Evolutionary conservation across 2,113 vertebrate species (phyloP), one percentile per base, ranked within the genome.

Genomic region (Colaptes auratus): DNA sequence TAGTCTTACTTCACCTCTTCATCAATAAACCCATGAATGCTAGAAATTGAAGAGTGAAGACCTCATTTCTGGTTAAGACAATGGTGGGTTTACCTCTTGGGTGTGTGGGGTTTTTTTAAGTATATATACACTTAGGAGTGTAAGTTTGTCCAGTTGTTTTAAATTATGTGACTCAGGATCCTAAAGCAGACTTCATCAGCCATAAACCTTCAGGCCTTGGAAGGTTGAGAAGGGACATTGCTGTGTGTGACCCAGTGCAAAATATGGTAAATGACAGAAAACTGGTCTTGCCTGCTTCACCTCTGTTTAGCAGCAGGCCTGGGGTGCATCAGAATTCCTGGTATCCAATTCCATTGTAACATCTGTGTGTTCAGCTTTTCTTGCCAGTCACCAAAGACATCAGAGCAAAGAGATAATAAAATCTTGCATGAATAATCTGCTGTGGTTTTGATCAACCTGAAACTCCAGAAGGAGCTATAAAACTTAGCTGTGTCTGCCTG

Each of bases 251-350:
- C 7, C 30, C 21, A 11, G 3, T 42, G 21, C 81, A 75, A 71
- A 58, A n/a, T 72, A 25, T 69, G 48, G n/a, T 72, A 36, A 15
- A 1, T 91, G 12, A 56, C 52, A 23, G 64, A 46, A 71, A 66
- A 76, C 46, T 21, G 28, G 67, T 52, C 9, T 71, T 0, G 0
- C 15, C 39, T 1, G 0, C 20, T 80, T 83, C n/a, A n/a, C 18
- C 36, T 92, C 20, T 53, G 8, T 33, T 20, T 20, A 69, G 50
- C 1, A 0, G n/a, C 64, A 73, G 46, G 60, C 35, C n/a, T 53
- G 35, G 14, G 48, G 9, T 7, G 13, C 1, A 1, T 58, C n/a
- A 36, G 58, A 20, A 72, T 93, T 72, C 31, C 30, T 76, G 35
- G 5, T 69, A 6, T 53, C 58, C 65, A n/a, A 56, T 75, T 81